Evolutionary conservation across 2,113 vertebrate species (phyloP), one percentile per base, ranked within the genome.

Genomic region (Tachycineta bicolor): DNA sequence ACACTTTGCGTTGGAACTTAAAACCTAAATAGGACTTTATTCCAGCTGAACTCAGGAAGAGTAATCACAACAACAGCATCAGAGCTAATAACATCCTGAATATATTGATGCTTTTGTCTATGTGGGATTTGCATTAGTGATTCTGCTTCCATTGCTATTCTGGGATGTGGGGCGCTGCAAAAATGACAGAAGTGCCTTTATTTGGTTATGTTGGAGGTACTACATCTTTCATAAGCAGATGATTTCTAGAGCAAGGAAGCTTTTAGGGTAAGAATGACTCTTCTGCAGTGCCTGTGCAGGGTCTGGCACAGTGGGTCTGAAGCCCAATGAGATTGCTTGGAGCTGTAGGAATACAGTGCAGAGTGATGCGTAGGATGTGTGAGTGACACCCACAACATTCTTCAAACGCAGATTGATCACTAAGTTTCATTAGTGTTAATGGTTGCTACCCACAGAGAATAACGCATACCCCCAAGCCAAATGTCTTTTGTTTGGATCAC

Each of bases 341-440:
- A 92, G 85, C 33, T 86, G 33, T 3, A 41, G 59, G 28, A 90
- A 69, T 37, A 37, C 39, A 39, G 55, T 50, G 69, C 12, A 39
- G 37, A 92, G 37, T 7, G 47, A 68, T 50, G 76, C 0, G n/a
- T 78, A 33, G 87, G 91, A 89, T 79, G 75, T 79, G 82, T 44
- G 59, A 95, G 87, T 74, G 73, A 71, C 90, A 93, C 64, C 64
- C 68, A 92, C 41, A 0, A 9, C 20, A 52, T 59, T 85, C 71
- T 56, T 75, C 92, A 90, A 63, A 67, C 19, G 37, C 52, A 74
- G 85, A 77, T 21, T 63, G 44, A 95, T 90, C 76, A 41, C 59
- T 59, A 55, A 59, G 50, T 83, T 95, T 78, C 64, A 88, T 92
- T 91, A 96, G 29, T 71, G 47, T 37, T 91, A 93, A 74, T 90